Evolutionary conservation across 2,888 invertebrate species (phyloP), one percentile per base, ranked within the genome.

Genomic region (Priocnemis perturbator): DNA sequence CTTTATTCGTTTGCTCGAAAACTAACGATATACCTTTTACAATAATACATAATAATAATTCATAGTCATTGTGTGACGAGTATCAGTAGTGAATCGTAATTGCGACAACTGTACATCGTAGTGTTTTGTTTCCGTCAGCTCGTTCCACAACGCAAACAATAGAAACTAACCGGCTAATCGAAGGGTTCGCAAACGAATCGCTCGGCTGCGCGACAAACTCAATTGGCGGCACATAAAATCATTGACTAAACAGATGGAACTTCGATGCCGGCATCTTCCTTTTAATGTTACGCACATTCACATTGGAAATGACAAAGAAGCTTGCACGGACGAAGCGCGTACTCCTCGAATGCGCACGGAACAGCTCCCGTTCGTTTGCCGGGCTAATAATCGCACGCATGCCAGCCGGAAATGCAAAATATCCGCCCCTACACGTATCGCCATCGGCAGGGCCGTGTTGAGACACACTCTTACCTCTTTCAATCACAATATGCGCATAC

Each of bases 11-110:
- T 81, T 77, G 75, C 78, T 75, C 76, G 78, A 79, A 81, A 84
- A 82, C 73, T 78, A 81, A 77, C 77, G 74, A 77, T 83, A 82
- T 81, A 83, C 37, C 76, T 73, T 74, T 81, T 73, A 76, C 83
- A 83, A 84, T 82, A 79, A 83, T 84, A 81, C 70, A 80, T 78
- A 81, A 83, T 78, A 81, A 83, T 84, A 79, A 81, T 83, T 67
- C 60, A 68, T 74, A 70, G 69, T 73, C 73, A 72, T 74, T 75
- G 76, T 74, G 78, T 79, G 81, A 80, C 79, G 74, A 79, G 73
- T 79, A 83, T 69, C 75, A 71, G 67, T 81, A 79, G 71, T 81
- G 19, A 79, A 80, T 83, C 74, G 75, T 80, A 73, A 66, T 73
- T 73, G 77, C 76, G 76, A 67, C 79, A 83, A 81, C 81, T 81